phyloP scores from a whole-genome alignment of 1,140 invertebrate species.

The Propsilocerus akamusi region DNA sequence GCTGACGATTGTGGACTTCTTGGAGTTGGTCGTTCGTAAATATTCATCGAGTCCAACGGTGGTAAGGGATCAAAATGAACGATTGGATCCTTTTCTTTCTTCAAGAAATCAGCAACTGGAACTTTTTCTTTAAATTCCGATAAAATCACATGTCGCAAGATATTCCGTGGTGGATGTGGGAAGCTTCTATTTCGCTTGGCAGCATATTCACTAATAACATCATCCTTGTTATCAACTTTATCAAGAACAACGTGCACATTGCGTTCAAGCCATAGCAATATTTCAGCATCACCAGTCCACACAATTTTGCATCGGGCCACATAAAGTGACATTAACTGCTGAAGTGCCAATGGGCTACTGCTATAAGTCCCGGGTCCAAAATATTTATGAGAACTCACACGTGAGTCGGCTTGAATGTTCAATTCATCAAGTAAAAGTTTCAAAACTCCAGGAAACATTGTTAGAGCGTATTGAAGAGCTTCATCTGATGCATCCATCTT shows the following conservation, averaged over 20 bases:
- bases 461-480: slow-evolving; percentile 52
- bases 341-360: slow-evolving; percentile 43
- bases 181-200: slow-evolving; percentile 30
- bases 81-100: slow-evolving; percentile 34
- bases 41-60: slow-evolving; percentile 51
- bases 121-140: slow-evolving; percentile 54
- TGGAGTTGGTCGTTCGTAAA: slow-evolving; percentile 37
- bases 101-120: slow-evolving; percentile 18
- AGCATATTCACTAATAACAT: slow-evolving; percentile 36
- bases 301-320: slow-evolving; percentile 49
- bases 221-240: slow-evolving; percentile 45
- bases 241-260: slow-evolving; percentile 46
- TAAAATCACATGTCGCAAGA: slow-evolving; percentile 60
- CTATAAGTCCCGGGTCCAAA: slow-evolving; percentile 22
- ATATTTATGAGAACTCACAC: slow-evolving; percentile 33
- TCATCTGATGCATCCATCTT: slow-evolving; percentile 25
- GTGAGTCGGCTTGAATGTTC: slow-evolving; percentile 44
- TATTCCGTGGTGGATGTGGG: slow-evolving; percentile 40
- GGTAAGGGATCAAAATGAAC: slow-evolving; percentile 68
- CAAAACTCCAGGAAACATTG: slow-evolving; percentile 69
- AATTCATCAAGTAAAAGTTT: slow-evolving; percentile 58
- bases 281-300: slow-evolving; percentile 52
- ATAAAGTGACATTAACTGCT: slow-evolving; percentile 54
- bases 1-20: slow-evolving; percentile 19
- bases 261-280: slow-evolving; percentile 59